phyloP scores from a whole-genome alignment of 2,888 invertebrate species.

The Drosophila gaucha region DNA sequence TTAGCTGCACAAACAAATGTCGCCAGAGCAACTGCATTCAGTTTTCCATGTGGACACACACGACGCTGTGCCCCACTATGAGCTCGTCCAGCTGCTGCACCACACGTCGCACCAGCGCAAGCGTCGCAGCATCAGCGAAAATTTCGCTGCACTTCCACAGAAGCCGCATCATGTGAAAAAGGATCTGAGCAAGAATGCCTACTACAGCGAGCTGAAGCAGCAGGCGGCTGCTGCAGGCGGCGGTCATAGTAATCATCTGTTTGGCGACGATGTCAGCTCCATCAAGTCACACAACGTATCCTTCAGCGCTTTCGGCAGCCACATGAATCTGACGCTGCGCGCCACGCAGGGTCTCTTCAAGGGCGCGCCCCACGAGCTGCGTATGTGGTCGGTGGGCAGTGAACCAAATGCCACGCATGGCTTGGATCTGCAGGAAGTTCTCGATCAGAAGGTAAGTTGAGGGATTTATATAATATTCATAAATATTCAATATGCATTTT shows the following conservation, averaged over 20 bases:
- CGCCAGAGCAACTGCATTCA: constrained; percentile 91
- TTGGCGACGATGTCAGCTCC: constrained; percentile 44
- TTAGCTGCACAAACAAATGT: constrained; percentile 95
- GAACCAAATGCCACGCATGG: constrained; percentile 92
- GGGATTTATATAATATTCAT: not conserved
- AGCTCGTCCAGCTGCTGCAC: constrained; percentile 91
- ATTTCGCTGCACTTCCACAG: not conserved
- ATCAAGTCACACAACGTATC: constrained; percentile 87
- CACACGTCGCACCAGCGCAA: constrained; percentile 82
- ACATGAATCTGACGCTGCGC: constrained; percentile 90
- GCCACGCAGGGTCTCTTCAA: constrained; percentile 92
- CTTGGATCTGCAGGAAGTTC: constrained; percentile 90
- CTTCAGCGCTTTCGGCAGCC: constrained; percentile 92
- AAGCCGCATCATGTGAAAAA: constrained; percentile 84
- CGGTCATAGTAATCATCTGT: constrained; percentile 57
- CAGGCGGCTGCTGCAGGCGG: constrained; percentile 54
- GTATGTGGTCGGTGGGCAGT: constrained; percentile 92
- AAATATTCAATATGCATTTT: no score
- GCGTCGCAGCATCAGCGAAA: constrained; percentile 82
- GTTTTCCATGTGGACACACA: constrained; percentile 91
- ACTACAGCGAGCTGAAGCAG: constrained; percentile 83
- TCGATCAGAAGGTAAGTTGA: constrained; percentile 85
- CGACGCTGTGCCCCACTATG: constrained; percentile 92
- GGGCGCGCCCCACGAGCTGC: constrained; percentile 86
- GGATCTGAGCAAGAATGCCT: constrained; percentile 85